Conservation (phyloP, 2,797 vertebrate genomes). For the Echeneis naucrates region DNA sequence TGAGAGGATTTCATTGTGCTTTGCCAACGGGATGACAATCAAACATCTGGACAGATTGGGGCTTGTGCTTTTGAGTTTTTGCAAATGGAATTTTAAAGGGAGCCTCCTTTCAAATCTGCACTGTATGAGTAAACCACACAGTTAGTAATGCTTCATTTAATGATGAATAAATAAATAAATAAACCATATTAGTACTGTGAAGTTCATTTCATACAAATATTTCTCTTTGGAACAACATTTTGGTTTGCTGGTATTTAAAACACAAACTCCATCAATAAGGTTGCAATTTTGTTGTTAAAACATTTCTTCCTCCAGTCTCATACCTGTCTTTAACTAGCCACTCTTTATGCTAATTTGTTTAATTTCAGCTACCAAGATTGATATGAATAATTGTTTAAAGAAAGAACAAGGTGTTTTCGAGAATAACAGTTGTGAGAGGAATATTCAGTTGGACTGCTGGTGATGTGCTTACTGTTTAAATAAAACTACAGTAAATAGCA, state of each 20-base stretch:
- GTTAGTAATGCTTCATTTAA: neutral
- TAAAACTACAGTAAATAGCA: neutral
- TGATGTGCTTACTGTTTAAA: constrained; percentile 9
- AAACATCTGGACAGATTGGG: too few relatives aligned
- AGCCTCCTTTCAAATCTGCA: too few relatives aligned
- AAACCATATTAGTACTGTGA: too few relatives aligned
- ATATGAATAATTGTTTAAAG: neutral
- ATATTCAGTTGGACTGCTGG: neutral
- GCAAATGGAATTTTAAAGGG: too few relatives aligned
- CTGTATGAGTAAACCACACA: too few relatives aligned
- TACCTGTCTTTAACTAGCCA: neutral
- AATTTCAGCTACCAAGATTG: neutral
- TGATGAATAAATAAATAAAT: too few relatives aligned
- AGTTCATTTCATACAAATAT: too few relatives aligned
- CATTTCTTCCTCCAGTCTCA: neutral
- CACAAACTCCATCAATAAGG: neutral
- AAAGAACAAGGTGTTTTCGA: neutral
- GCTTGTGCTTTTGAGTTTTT: too few relatives aligned
- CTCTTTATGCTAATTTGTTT: neutral
- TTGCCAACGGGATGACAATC: neutral
- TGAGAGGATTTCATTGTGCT: neutral
- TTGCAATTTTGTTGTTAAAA: neutral
- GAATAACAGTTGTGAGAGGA: too few relatives aligned
- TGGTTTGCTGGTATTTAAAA: neutral
- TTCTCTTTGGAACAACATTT: neutral